phyloP scores from a whole-genome alignment of 2,888 invertebrate species.

The Iphiclides podalirius region DNA sequence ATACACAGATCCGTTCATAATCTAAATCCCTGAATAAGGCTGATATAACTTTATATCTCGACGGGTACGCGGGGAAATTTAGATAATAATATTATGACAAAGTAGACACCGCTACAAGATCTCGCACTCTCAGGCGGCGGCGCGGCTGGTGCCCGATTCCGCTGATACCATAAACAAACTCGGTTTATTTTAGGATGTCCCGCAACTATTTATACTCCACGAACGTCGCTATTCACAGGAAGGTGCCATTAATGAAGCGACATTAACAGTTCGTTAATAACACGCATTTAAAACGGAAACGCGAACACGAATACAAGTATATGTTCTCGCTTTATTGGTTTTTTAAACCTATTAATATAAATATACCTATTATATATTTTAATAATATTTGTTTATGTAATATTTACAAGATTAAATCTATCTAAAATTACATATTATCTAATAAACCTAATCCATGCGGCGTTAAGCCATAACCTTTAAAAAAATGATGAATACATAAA shows the following conservation, averaged over 20 bases:
- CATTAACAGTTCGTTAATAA: constrained; percentile 63
- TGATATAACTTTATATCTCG: constrained; percentile 21
- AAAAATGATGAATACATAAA: too few relatives aligned
- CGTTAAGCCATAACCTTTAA: too few relatives aligned
- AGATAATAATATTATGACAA: constrained; percentile 34
- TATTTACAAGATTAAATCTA: too few relatives aligned
- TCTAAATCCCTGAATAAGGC: too few relatives aligned
- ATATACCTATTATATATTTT: too few relatives aligned
- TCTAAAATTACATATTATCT: too few relatives aligned
- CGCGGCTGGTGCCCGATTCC: constrained; percentile 29
- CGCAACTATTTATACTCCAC: constrained; percentile 54
- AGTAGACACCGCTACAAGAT: constrained; percentile 24
- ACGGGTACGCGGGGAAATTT: constrained; percentile 21
- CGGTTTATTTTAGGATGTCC: constrained; percentile 63
- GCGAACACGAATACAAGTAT: constrained; percentile 45
- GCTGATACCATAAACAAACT: constrained; percentile 56
- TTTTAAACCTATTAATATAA: too few relatives aligned
- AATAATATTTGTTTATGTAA: too few relatives aligned
- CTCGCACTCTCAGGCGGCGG: constrained; percentile 21
- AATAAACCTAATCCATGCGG: too few relatives aligned
- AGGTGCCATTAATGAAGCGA: constrained; percentile 67
- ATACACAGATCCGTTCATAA: too few relatives aligned
- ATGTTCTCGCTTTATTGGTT: constrained; percentile 27
- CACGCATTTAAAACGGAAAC: constrained; percentile 53
- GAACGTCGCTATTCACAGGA: constrained; percentile 57